These are phyloP conservation scores for Cynodonichthys magdalenae DNA, from an alignment of 2,797 vertebrate genomes.

Conservation along the genomic window DNA sequence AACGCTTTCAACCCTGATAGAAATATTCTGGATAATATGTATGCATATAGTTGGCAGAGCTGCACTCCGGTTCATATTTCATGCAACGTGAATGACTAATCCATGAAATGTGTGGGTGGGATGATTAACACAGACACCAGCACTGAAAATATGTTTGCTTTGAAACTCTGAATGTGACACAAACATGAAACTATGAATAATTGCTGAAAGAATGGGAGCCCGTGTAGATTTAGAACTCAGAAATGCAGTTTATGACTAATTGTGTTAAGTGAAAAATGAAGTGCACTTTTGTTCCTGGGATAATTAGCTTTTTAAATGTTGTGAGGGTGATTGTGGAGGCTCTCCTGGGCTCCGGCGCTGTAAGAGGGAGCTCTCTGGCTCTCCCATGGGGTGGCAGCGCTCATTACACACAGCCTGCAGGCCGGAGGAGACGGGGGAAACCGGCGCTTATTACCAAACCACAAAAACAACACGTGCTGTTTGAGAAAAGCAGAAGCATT, in stretches of 20 bases:
- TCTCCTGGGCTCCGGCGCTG: slow-evolving; percentile 66
- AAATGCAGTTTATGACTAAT: slow-evolving; percentile 86
- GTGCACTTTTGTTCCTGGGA: slow-evolving; percentile 84
- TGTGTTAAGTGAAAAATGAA: slow-evolving; percentile 85
- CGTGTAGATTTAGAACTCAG: slow-evolving; percentile 79
- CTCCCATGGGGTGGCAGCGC: slow-evolving; percentile 69
- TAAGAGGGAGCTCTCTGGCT: slow-evolving; percentile 80
- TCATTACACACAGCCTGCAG: slow-evolving; percentile 56
- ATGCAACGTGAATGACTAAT: slow-evolving; percentile 82
- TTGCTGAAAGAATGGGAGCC: slow-evolving; percentile 80
- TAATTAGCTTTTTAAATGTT: slow-evolving; percentile 84
- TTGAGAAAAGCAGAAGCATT: slow-evolving; percentile 11
- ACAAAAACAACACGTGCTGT: slow-evolving; percentile 15
- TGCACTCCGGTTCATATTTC: slow-evolving; percentile 75
- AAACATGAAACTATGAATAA: slow-evolving; percentile 86
- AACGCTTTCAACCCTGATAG: slow-evolving; percentile 76
- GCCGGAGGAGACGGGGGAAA: slow-evolving; percentile 47
- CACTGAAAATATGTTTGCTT: slow-evolving; percentile 83
- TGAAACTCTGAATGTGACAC: slow-evolving; percentile 83
- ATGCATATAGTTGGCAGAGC: slow-evolving; percentile 78
- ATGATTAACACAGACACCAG: slow-evolving; percentile 83
- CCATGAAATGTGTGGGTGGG: slow-evolving; percentile 84
- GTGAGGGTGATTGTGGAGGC: slow-evolving; percentile 71
- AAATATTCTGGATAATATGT: slow-evolving; percentile 76
- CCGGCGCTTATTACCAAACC: slow-evolving; percentile 34